Evolutionary conservation across 1,140 invertebrate species (phyloP).

Genomic region (Campodea augens): DNA sequence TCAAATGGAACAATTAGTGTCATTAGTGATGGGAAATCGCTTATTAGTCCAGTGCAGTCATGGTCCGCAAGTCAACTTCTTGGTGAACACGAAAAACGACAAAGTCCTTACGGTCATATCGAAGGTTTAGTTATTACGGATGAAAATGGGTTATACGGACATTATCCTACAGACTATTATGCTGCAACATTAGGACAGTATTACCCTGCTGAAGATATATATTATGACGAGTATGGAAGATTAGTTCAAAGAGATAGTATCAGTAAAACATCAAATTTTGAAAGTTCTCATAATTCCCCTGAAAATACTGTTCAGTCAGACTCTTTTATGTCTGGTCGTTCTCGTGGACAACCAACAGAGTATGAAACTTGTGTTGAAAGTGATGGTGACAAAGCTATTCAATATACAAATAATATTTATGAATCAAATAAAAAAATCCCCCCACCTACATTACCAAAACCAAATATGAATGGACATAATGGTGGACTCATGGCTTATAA

Average conservation of each 20-base stretch:
- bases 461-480: slow-evolving; percentile 22
- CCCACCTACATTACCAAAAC: slow-evolving; percentile 15
- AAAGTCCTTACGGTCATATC: slow-evolving; percentile 23
- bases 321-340: slow-evolving; percentile 11
- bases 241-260: not conserved
- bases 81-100: slow-evolving; percentile 35
- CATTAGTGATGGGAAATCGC: slow-evolving; percentile 19
- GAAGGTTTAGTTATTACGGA: slow-evolving; percentile 16
- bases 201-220: not conserved
- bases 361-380: slow-evolving; percentile 16
- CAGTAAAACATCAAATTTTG: not conserved
- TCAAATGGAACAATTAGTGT: not conserved
- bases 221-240: not conserved
- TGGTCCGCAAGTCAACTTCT: slow-evolving; percentile 37
- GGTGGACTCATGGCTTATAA: slow-evolving; percentile 26
- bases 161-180: slow-evolving; percentile 17
- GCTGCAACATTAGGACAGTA: not conserved
- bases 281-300: not conserved
- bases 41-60: slow-evolving; percentile 32
- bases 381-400: slow-evolving; percentile 8
- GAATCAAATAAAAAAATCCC: slow-evolving; percentile 9
- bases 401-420: slow-evolving; percentile 1
- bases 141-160: slow-evolving; percentile 19
- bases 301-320: not conserved
- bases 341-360: slow-evolving; percentile 14